Conservation (phyloP, 2,888 invertebrate genomes). For the Agonopterix subpropinquella region DNA sequence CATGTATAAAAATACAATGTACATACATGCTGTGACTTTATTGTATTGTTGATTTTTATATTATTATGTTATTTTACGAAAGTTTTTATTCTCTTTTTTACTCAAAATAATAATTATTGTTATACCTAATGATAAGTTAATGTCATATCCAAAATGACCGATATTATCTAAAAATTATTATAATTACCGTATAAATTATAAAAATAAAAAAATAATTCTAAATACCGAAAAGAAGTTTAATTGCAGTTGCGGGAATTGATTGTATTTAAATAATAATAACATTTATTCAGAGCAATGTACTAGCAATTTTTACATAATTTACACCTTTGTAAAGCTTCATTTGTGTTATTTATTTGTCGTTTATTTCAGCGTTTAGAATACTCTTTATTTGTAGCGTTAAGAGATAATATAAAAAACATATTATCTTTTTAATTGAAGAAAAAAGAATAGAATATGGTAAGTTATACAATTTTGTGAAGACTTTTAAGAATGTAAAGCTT, state of each 20-base stretch:
- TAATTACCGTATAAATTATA: constrained; percentile 28
- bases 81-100: constrained; percentile 51
- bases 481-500: constrained; percentile 65
- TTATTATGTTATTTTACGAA: constrained; percentile 48
- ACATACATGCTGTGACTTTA: constrained; percentile 59
- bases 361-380: constrained; percentile 18
- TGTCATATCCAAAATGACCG: constrained; percentile 58
- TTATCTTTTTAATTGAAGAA: constrained; percentile 47
- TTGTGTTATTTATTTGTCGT: constrained; percentile 21
- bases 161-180: constrained; percentile 41
- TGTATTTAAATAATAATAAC: constrained; percentile 31
- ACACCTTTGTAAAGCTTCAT: constrained; percentile 19
- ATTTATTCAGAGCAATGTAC: constrained; percentile 29
- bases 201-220: constrained; percentile 17
- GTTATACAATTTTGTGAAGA: constrained; percentile 68
- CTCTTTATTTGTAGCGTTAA: constrained; percentile 42
- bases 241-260: constrained; percentile 63
- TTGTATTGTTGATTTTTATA: constrained; percentile 57
- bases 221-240: constrained; percentile 28
- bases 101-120: constrained; percentile 42
- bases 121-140: constrained; percentile 46
- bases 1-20: constrained; percentile 35
- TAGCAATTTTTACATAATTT: constrained; percentile 24
- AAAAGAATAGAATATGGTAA: constrained; percentile 53
- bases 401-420: constrained; percentile 39